Percentiles rank a stretch among this genome's conserved stretches.
These are phyloP conservation scores for Ciconia stormi DNA, from an alignment of 2,113 vertebrate genomes.

Conservation along the genomic window DNA sequence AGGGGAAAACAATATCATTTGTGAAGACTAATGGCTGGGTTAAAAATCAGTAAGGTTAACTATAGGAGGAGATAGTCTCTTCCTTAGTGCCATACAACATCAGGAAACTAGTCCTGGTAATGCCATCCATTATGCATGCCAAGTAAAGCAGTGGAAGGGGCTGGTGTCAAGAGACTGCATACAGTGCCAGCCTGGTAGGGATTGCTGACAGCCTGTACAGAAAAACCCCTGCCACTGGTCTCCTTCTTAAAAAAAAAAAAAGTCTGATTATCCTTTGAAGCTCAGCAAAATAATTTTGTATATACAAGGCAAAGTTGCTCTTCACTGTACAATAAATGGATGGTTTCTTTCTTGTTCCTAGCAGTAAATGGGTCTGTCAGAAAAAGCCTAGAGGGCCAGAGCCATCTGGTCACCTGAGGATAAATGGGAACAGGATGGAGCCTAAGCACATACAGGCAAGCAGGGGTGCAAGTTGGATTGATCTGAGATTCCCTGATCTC, in stretches of 20 bases:
- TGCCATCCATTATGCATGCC: not conserved
- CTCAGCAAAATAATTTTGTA: not conserved
- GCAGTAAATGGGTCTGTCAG: not conserved
- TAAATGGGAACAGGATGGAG: not conserved
- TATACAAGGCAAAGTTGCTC: not conserved
- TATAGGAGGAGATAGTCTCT: not conserved
- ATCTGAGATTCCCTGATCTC: not conserved
- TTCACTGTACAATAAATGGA: not conserved
- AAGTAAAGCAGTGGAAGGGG: not conserved
- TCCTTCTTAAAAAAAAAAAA: not conserved
- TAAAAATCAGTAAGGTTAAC: slow-evolving; percentile 6
- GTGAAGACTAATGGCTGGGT: not conserved
- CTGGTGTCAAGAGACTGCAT: not conserved
- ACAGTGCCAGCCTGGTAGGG: not conserved
- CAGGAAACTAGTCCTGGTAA: not conserved
- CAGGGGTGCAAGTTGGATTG: not conserved
- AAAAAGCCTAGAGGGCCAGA: not conserved
- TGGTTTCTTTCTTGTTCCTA: not conserved
- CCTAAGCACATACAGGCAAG: not conserved
- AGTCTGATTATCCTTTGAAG: not conserved
- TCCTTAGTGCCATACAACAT: not conserved
- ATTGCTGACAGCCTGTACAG: not conserved
- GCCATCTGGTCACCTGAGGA: not conserved
- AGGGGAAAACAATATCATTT: not conserved
- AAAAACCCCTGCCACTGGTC: not conserved